Base-by-base conservation (phyloP, 2,797 vertebrate species). In the Ceryle rudis region DNA sequence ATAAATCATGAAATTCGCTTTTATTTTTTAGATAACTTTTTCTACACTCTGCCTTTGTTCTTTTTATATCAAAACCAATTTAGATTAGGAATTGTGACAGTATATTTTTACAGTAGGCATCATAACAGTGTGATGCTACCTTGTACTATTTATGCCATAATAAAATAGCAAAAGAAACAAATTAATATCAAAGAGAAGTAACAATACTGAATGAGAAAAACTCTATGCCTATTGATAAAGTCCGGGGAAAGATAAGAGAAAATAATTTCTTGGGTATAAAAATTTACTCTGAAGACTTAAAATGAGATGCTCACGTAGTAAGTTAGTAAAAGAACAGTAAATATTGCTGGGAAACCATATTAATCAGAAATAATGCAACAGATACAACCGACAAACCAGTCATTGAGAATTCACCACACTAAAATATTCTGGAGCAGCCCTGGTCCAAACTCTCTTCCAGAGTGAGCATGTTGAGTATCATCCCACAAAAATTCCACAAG, bases 211-310 rank as follows among this genome's bases (percentile, higher is more conserved):
- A 82, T 22, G 6, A 80, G 5, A 4, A 92, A 71, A 85, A 52
- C 22, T 44, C 41, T 44, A 2, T 55, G 14, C 58, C 49, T 85
- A 14, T 60, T 95, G 75, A 79, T 80, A 69, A 85, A 14, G 35
- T 72, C 35, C 91, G 74, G 29, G 95, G 71, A 90, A 80, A 86
- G 49, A 61, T 23, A 82, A 69, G 60, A 91, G n/a, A 67, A 90
- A 83, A 35, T 75, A 0, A n/a, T 65, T 88, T 84, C 58, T 95
- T 87, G 83, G 28, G 41, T 73, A 49, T 26, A 49, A 90, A 70
- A 10, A 29, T 77, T 66, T 91, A 74, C 9, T 73, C 37, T 51
- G 42, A 52, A 21, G 46, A 66, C n/a, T 89, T 73, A 73, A 86
- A 87, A 84, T 70, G 21, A 81, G 51, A 71, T 11, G 15, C 31